Percentiles rank a stretch among this genome's conserved stretches.
Conservation (phyloP, 2,888 invertebrate genomes). For the Seladonia tumulorum region DNA sequence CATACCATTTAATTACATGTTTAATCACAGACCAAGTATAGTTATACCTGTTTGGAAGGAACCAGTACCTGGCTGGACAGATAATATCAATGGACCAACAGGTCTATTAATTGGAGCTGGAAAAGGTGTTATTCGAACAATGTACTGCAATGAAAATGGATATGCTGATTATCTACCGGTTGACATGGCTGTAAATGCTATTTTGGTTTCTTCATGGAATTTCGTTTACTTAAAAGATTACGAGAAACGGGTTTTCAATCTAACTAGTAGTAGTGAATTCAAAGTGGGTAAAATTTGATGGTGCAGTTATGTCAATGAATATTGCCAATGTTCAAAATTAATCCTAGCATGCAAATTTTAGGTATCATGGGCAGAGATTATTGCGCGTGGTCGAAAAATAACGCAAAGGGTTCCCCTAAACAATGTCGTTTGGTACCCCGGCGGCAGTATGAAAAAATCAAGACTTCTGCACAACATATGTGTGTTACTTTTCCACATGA, state of each 20-base stretch:
- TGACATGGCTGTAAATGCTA: conserved; percentile 92
- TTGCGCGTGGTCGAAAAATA: conserved; percentile 91
- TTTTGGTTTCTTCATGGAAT: conserved; percentile 89
- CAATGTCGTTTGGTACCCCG: conserved; percentile 94
- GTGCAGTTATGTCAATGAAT: neutral
- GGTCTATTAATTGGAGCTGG: conserved; percentile 92
- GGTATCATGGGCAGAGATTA: conserved; percentile 94
- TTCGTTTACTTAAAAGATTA: conserved; percentile 86
- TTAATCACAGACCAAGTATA: conserved; percentile 82
- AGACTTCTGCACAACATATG: conserved; percentile 92
- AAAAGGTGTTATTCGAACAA: conserved; percentile 94
- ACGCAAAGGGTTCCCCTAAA: conserved; percentile 94
- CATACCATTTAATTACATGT: neutral
- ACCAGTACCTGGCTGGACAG: conserved; percentile 95
- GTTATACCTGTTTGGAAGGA: conserved; percentile 95
- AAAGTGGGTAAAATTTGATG: conserved; percentile 84
- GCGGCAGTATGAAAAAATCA: conserved; percentile 94
- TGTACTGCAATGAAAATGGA: conserved; percentile 92
- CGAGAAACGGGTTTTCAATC: conserved; percentile 87
- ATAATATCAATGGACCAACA: conserved; percentile 96
- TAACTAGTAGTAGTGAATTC: conserved; percentile 92
- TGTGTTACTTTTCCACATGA: conserved; percentile 94
- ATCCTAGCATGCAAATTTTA: conserved; percentile 58
- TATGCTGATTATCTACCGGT: conserved; percentile 93
- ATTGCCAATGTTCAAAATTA: neutral